Conservation (phyloP, 37 sponge, comb jelly and placozoan species). For the Oopsacas minuta region DNA sequence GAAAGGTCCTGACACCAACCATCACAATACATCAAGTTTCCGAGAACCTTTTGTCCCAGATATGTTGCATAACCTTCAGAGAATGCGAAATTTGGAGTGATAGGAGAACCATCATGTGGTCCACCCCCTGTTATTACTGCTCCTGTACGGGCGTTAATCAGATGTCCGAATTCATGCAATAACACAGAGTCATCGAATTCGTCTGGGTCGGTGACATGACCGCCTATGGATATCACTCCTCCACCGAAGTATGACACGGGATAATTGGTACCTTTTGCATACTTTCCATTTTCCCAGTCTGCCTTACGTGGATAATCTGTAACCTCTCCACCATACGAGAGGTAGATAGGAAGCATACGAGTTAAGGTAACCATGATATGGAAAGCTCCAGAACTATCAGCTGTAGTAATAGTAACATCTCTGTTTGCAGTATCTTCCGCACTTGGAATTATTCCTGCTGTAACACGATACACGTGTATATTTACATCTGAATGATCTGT, state of each 20-base stretch:
- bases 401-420: not conserved
- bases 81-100: conserved; percentile 4
- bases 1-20: not conserved
- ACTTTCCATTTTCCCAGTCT: not conserved
- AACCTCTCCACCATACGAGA: not conserved
- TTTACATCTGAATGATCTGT: not conserved
- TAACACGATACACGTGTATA: not conserved
- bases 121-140: conserved; percentile 5
- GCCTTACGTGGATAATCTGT: not conserved
- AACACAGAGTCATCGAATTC: not conserved
- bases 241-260: not conserved
- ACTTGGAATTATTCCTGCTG: not conserved
- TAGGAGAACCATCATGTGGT: not conserved
- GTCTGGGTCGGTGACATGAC: not conserved
- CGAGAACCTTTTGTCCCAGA: not conserved
- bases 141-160: not conserved
- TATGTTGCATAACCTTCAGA: not conserved
- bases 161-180: not conserved
- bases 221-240: not conserved
- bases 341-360: conserved; percentile 10
- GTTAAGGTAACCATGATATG: not conserved
- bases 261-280: not conserved
- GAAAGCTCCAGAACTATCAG: not conserved
- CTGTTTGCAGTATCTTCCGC: not conserved
- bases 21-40: not conserved